A percentile compares a stretch with the other conserved stretches of the same genome.
phyloP scores from a whole-genome alignment of 23 tunicate species.

The Diplosoma virens region DNA sequence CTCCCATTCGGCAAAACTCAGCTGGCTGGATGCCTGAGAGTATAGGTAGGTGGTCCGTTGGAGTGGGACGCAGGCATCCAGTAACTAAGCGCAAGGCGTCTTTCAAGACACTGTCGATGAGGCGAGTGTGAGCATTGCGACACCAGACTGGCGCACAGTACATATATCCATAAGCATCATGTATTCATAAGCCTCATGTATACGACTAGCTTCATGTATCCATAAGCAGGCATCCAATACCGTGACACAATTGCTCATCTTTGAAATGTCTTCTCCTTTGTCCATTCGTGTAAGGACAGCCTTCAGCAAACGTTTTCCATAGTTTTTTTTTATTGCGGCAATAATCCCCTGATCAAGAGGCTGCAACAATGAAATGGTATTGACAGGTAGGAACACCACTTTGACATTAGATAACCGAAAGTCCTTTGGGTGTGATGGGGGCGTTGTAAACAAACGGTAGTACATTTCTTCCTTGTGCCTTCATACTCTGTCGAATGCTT shows the following conservation, averaged over 20 bases:
- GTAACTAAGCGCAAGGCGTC: too few species aligned
- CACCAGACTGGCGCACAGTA: too few species aligned
- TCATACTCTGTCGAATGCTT: constrained; percentile 3
- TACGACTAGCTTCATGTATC: too few species aligned
- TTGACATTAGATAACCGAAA: constrained; percentile 10
- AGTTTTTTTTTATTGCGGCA: constrained; percentile 10
- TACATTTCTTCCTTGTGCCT: constrained; percentile 1
- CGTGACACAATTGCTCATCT: not conserved
- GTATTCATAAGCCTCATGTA: too few species aligned
- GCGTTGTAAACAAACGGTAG: not conserved
- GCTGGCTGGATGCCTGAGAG: too few species aligned
- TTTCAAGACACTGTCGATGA: too few species aligned
- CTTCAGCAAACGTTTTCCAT: constrained; percentile 12
- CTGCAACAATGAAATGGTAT: not conserved
- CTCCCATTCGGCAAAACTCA: too few species aligned
- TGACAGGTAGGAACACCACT: not conserved
- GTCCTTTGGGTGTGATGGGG: not conserved
- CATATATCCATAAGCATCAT: too few species aligned
- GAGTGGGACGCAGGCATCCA: too few species aligned
- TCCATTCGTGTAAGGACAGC: not conserved
- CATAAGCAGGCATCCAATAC: constrained; percentile 17
- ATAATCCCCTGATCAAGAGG: constrained; percentile 6
- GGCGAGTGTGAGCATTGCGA: too few species aligned
- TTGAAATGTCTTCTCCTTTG: not conserved
- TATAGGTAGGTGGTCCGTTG: too few species aligned